These are phyloP conservation scores for Nymphalis polychloros DNA, from an alignment of 2,888 invertebrate species.

Conservation along the genomic window DNA sequence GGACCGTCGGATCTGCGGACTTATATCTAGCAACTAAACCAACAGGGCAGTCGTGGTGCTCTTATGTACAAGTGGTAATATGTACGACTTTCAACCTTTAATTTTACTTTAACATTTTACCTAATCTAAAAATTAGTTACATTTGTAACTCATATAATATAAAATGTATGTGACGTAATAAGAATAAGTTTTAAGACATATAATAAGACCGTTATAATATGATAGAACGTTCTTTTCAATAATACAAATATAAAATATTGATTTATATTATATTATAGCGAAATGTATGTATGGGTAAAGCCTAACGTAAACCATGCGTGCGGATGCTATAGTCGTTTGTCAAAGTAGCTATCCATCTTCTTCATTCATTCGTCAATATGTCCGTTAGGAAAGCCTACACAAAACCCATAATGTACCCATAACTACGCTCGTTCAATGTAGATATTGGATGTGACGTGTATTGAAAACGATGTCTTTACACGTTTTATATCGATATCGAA, in stretches of 20 bases:
- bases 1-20: too few relatives aligned
- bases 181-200: too few relatives aligned
- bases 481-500: not conserved
- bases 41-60: too few relatives aligned
- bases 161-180: too few relatives aligned
- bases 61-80: too few relatives aligned
- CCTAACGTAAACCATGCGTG: conserved; percentile 42
- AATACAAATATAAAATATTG: not conserved
- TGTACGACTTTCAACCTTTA: too few relatives aligned
- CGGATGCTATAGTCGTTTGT: conserved; percentile 59
- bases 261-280: not conserved
- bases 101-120: too few relatives aligned
- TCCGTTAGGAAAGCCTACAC: conserved; percentile 35
- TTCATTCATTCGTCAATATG: conserved; percentile 58
- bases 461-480: conserved; percentile 13
- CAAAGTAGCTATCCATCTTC: conserved; percentile 64
- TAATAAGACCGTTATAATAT: not conserved
- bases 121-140: too few relatives aligned
- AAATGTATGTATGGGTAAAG: not conserved
- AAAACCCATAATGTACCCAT: conserved; percentile 38
- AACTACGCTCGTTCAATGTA: conserved; percentile 31
- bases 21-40: too few relatives aligned
- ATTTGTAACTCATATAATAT: too few relatives aligned
- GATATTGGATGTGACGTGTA: conserved; percentile 23
- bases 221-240: too few relatives aligned